Percentiles rank a stretch among this genome's conserved stretches.
Conservation (phyloP, 2,888 invertebrate species). For the Chrysopilus asiliformis region DNA sequence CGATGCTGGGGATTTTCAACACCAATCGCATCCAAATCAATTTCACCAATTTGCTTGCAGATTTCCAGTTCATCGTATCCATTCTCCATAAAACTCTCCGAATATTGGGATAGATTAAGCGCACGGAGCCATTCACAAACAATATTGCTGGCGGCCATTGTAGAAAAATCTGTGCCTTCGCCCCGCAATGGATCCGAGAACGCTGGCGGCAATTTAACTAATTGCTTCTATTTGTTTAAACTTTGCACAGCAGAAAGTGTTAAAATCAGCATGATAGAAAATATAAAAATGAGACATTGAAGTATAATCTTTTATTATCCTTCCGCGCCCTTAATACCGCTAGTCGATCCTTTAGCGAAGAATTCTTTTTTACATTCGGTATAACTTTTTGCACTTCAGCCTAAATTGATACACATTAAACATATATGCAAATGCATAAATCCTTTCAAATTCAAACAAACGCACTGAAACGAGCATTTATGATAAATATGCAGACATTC, state of each 20-base stretch:
- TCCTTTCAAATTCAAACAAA: too few relatives aligned
- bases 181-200: neutral
- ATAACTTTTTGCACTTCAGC: too few relatives aligned
- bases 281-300: neutral
- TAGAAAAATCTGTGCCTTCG: neutral
- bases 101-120: constrained; percentile 76
- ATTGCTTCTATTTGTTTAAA: neutral
- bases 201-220: neutral
- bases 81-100: constrained; percentile 88
- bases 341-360: too few relatives aligned
- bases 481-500: too few relatives aligned
- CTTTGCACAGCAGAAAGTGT: neutral
- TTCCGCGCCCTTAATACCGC: too few relatives aligned
- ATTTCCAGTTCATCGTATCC: constrained; percentile 94
- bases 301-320: neutral
- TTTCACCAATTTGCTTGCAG: constrained; percentile 90
- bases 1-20: constrained; percentile 76
- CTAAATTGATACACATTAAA: too few relatives aligned
- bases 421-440: too few relatives aligned
- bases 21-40: constrained; percentile 89
- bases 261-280: neutral
- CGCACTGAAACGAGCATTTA: too few relatives aligned
- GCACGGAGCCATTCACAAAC: constrained; percentile 89
- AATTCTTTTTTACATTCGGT: too few relatives aligned
- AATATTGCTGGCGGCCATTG: constrained; percentile 54